Evolutionary conservation across 2,888 invertebrate genomes (phyloP), one percentile per base, ranked within the genome.

Genomic region (Drosophila kambysellisi): DNA sequence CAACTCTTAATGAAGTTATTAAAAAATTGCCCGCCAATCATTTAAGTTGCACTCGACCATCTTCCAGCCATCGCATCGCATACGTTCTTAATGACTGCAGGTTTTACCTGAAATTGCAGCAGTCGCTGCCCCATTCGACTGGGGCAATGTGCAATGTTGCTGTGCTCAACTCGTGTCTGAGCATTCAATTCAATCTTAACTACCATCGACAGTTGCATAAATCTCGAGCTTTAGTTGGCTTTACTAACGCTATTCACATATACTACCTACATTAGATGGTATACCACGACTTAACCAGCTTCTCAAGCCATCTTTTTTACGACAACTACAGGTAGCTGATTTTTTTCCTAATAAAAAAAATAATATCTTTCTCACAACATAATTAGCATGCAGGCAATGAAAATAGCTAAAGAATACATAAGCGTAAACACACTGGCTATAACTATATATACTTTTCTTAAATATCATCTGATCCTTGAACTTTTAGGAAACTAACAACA

Each of bases 141-240:
- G 30, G 30, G 43, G 79, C 76, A 83, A 83, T 43, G 58, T 57
- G 79, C 71, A 89, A 71, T 81, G 81, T 79, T 74, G 71, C 75
- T 74, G 79, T 76, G 89, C 66, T 77, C 73, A 82, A 74, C 81
- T 88, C 79, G 83, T 91, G 90, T 88, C 90, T 83, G 72, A 91
- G 90, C 87, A 91, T 91, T 88, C 83, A 90, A 88, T 88, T 81
- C 83, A 79, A 88, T 80, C 90, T 88, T 78, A 82, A 85, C 89
- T 76, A 70, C 76, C 78, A 86, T 90, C 79, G 89, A 81, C 81
- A 90, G 90, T 75, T 82, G 76, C 75, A 91, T 91, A 85, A 88
- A 85, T 85, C 91, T 76, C 63, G 39, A 37, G 74, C 67, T 81
- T 83, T 77, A 77, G 64, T 62, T 62, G 30, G 33, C 35, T 46